A percentile compares a stretch with the other conserved stretches of the same genome.
Evolutionary conservation across 2,888 invertebrate species (phyloP).

Genomic region (Protophormia terraenovae): DNA sequence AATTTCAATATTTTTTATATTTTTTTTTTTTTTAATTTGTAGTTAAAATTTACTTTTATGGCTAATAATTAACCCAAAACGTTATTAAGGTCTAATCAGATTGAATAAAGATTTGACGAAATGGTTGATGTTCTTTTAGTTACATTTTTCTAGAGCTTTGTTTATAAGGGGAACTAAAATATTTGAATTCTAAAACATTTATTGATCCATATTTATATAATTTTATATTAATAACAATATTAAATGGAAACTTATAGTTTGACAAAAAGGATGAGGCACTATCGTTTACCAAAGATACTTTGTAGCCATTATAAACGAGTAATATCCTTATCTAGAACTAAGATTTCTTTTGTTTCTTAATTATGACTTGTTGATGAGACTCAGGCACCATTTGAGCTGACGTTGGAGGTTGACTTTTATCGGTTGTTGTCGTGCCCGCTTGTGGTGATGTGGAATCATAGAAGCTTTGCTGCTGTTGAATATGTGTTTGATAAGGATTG

Average conservation of each 20-base stretch:
- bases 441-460: constrained; percentile 21
- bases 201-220: too few relatives aligned
- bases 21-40: too few relatives aligned
- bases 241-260: neutral
- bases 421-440: neutral
- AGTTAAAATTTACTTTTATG: too few relatives aligned
- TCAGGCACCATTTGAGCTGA: constrained; percentile 79
- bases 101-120: too few relatives aligned
- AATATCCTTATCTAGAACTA: constrained; percentile 72
- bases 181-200: too few relatives aligned
- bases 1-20: too few relatives aligned
- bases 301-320: neutral
- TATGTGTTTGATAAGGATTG: constrained; percentile 60
- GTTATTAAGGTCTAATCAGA: too few relatives aligned
- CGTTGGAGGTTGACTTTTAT: constrained; percentile 74
- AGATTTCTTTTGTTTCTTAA: constrained; percentile 76
- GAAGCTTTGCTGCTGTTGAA: constrained; percentile 65
- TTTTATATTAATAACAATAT: neutral
- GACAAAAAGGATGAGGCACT: neutral
- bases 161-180: too few relatives aligned
- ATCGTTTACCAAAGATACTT: neutral
- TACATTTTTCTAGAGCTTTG: too few relatives aligned
- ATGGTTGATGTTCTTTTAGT: too few relatives aligned
- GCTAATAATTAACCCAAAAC: too few relatives aligned
- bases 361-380: constrained; percentile 78